phyloP scores from a whole-genome alignment of 1,140 invertebrate genomes.

The Drosophila ogumai region DNA sequence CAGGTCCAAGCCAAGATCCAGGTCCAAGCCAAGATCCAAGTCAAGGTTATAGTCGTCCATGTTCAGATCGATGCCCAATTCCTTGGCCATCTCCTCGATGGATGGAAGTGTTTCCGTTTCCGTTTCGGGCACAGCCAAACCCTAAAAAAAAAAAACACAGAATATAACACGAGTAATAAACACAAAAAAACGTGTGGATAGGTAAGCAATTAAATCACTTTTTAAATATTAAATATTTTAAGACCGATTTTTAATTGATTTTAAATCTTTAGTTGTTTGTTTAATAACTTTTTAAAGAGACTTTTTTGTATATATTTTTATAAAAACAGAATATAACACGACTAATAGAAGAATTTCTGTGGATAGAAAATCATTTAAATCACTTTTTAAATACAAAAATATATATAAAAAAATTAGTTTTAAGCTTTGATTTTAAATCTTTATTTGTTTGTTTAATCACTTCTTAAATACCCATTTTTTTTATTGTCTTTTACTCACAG shows the following conservation, averaged over 20 bases:
- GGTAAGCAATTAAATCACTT: background rate
- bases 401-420: too few species aligned
- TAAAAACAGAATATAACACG: too few species aligned
- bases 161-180: too few species aligned
- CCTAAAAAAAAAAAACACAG: background rate
- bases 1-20: background rate
- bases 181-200: too few species aligned
- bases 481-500: slow-evolving; percentile 22
- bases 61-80: background rate
- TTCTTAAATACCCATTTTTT: background rate
- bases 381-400: too few species aligned
- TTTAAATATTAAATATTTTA: background rate
- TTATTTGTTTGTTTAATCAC: background rate
- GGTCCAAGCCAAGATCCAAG: background rate
- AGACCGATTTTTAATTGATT: background rate
- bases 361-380: too few species aligned
- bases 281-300: too few species aligned
- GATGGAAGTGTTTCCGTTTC: background rate
- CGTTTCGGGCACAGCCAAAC: background rate
- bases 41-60: slow-evolving; percentile 2
- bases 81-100: slow-evolving; percentile 9
- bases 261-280: background rate
- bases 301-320: too few species aligned
- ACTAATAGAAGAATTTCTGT: too few species aligned
- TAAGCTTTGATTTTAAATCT: too few species aligned